Base-by-base conservation (phyloP, 30 jellyfish, hydroid and myxozoan species). In the Pseudorhiza aurosa region DNA sequence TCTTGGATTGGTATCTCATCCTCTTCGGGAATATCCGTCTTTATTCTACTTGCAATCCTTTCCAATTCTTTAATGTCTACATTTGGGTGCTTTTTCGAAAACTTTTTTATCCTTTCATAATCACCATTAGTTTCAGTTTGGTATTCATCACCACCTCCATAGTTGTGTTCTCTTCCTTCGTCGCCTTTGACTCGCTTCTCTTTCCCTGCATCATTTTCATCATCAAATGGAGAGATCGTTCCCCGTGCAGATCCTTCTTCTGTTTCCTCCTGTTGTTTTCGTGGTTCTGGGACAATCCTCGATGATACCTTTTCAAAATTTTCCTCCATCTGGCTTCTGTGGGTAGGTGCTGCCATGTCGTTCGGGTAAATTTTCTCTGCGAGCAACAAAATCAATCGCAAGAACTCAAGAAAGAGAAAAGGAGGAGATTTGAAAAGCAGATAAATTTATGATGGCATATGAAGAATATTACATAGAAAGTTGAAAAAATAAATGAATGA, bases 161-260 rank as follows among this genome's bases (percentile, higher is more conserved):
- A 18, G 29, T 46, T 17, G 0, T 65, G 29, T 25, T 37, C 75
- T 46, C 27, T 69, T 25, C 60, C 83, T 12, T 46, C 30, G 4
- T 58, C 29, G n/a, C 7, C 2, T 46, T 46, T 27, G 27, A 46
- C 19, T 47, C 11, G 11, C 17, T 42, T 57, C 56, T 45, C 18
- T 18, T 72, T 63, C 33, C 40, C 24, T 4, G 58, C n/a, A 56
- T 80, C 91, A 39, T 80, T 80, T 4, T 80, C 91, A 24, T 80
- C 91, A 25, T 80, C 91, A 51, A 80, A 80, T 0, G 91, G 91
- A 0, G 91, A 80, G 14, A 80, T 31, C 15, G 91, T 80, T 17
- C 91, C 91, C 71, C 84, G 49, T 19, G 77, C 84, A 1, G 91
- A 80, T 0, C 91, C 91, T 36, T 80, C 77, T 24, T 65, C 91